These are phyloP conservation scores for Aphidius ervi DNA, from an alignment of 1,140 invertebrate species.

Conservation along the genomic window DNA sequence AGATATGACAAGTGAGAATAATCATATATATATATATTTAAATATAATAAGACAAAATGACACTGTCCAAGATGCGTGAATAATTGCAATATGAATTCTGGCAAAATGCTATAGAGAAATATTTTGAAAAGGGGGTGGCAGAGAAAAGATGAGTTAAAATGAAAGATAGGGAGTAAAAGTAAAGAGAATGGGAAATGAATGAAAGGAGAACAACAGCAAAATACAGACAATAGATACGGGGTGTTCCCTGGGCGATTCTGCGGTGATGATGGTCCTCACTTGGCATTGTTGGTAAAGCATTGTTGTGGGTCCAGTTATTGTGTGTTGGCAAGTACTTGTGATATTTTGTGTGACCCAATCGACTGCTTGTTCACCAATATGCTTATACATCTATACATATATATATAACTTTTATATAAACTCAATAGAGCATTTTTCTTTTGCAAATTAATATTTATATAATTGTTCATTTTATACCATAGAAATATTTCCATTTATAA, in stretches of 20 bases:
- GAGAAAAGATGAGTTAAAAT: constrained; percentile 6
- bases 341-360: constrained; percentile 47
- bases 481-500: no score
- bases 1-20: no score
- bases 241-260: constrained; percentile 15
- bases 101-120: no score
- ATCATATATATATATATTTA: no score
- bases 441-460: constrained; percentile 11
- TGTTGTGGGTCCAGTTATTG: constrained; percentile 48
- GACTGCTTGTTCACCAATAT: constrained; percentile 15
- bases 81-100: no score
- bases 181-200: constrained; percentile 36
- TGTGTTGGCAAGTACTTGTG: constrained; percentile 31
- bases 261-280: constrained; percentile 30
- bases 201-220: constrained; percentile 48
- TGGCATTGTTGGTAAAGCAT: constrained; percentile 44
- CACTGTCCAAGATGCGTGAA: no score
- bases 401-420: no score
- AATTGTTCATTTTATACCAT: no score
- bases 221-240: constrained; percentile 50
- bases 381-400: neutral
- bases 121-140: neutral
- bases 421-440: constrained; percentile 24
- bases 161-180: neutral
- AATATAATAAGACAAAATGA: no score